Conservation (phyloP, 2,113 vertebrate genomes). For the Chaetops frenatus region DNA sequence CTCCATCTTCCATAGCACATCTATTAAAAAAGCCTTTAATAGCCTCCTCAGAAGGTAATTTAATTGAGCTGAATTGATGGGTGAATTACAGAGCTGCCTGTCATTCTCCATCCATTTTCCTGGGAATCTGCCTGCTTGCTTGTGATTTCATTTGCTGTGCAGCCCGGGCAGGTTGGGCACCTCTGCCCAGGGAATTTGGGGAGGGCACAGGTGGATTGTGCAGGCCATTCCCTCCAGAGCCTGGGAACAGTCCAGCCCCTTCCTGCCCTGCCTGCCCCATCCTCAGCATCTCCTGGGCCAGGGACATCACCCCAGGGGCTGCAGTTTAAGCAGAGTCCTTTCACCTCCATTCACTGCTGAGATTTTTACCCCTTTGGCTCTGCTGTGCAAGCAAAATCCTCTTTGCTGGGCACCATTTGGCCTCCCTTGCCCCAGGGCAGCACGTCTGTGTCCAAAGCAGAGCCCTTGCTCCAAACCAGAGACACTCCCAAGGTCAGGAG, state of each 20-base stretch:
- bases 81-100: conserved; percentile 35
- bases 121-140: neutral
- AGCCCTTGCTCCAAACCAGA: neutral
- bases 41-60: conserved; percentile 59
- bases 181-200: neutral
- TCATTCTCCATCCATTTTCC: conserved; percentile 20
- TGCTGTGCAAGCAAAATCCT: conserved; percentile 10
- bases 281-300: neutral
- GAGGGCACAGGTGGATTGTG: neutral
- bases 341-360: neutral
- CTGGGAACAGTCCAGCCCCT: neutral
- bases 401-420: conserved; percentile 28
- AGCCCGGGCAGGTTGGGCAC: neutral
- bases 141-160: neutral
- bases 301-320: neutral
- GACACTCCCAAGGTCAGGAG: neutral
- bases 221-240: neutral
- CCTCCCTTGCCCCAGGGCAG: neutral
- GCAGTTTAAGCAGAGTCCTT: neutral
- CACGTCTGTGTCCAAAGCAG: accelerated
- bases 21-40: conserved; percentile 55
- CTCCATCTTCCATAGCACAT: conserved; percentile 12
- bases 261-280: neutral
- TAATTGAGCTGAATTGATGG: conserved; percentile 51
- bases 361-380: conserved; percentile 12